These are phyloP conservation scores for Pollenia amentaria DNA, from an alignment of 2,888 invertebrate species.

Conservation along the genomic window DNA sequence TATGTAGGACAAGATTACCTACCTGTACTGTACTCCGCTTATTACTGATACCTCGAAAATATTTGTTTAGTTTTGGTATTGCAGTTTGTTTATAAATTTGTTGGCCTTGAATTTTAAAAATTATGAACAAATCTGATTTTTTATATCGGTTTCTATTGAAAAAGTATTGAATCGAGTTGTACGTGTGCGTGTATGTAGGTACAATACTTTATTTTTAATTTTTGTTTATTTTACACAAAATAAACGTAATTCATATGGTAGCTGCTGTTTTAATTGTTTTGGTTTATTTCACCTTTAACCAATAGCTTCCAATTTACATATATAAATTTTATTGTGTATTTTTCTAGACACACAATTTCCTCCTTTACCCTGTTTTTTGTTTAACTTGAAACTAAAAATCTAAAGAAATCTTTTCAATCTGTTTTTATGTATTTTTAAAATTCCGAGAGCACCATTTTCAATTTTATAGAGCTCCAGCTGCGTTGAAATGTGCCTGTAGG, in stretches of 20 bases:
- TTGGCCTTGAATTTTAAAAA: slow-evolving; percentile 61
- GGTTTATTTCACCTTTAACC: slow-evolving; percentile 64
- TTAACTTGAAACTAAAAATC: slow-evolving; percentile 5
- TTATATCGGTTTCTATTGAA: slow-evolving; percentile 44
- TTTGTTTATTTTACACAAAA: slow-evolving; percentile 64
- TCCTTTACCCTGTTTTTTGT: neutral
- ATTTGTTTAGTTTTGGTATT: slow-evolving; percentile 55
- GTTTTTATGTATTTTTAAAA: slow-evolving; percentile 45
- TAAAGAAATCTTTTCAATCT: slow-evolving; percentile 18
- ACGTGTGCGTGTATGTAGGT: slow-evolving; percentile 12
- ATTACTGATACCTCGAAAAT: slow-evolving; percentile 57
- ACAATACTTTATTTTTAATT: slow-evolving; percentile 1
- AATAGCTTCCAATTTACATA: slow-evolving; percentile 16
- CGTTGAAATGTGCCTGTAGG: neutral
- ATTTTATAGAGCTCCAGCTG: slow-evolving; percentile 33
- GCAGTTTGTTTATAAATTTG: slow-evolving; percentile 54
- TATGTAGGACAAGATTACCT: slow-evolving; percentile 15
- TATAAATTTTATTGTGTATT: slow-evolving; percentile 34
- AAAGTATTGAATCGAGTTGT: slow-evolving; percentile 26
- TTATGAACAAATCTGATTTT: slow-evolving; percentile 39
- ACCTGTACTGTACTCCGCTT: slow-evolving; percentile 57
- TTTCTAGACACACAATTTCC: slow-evolving; percentile 11
- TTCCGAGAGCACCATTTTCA: slow-evolving; percentile 46
- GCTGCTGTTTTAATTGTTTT: slow-evolving; percentile 13
- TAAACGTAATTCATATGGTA: slow-evolving; percentile 32